phyloP scores from a whole-genome alignment of 2,888 invertebrate species.

The Tipula unca region DNA sequence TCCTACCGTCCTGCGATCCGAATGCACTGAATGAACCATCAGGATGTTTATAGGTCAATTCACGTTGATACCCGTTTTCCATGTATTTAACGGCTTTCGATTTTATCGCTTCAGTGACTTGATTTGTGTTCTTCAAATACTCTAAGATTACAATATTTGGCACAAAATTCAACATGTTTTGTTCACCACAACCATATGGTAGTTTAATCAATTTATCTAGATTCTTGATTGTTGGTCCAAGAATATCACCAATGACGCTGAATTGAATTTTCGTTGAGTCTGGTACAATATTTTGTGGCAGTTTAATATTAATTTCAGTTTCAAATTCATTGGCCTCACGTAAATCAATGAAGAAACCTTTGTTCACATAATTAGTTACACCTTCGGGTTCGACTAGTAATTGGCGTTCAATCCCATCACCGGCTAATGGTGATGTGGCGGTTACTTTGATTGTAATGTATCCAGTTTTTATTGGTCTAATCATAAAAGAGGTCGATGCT shows the following conservation, averaged over 20 bases:
- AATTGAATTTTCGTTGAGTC: constrained; percentile 66
- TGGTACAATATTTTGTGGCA: constrained; percentile 62
- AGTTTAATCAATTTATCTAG: constrained; percentile 64
- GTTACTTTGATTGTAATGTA: constrained; percentile 62
- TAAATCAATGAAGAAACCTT: constrained; percentile 66
- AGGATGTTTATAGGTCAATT: constrained; percentile 63
- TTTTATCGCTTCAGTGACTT: constrained; percentile 56
- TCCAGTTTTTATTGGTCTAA: constrained; percentile 65
- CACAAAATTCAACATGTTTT: constrained; percentile 50
- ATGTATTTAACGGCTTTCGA: constrained; percentile 45
- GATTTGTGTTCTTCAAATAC: constrained; percentile 58
- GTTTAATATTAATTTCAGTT: constrained; percentile 45
- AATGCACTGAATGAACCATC: constrained; percentile 79
- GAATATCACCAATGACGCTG: constrained; percentile 60
- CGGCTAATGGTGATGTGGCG: constrained; percentile 65
- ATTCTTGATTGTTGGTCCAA: constrained; percentile 71
- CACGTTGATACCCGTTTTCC: constrained; percentile 65
- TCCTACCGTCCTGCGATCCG: constrained; percentile 38
- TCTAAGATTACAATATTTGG: constrained; percentile 60
- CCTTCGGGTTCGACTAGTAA: constrained; percentile 76
- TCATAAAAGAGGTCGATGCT: constrained; percentile 77
- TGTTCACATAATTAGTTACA: constrained; percentile 62
- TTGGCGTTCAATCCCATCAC: constrained; percentile 68
- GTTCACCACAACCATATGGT: constrained; percentile 77
- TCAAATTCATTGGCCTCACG: constrained; percentile 50